Evolutionary conservation across 1,140 invertebrate species (phyloP), one percentile per base, ranked within the genome.

Genomic region (Psix sp.): DNA sequence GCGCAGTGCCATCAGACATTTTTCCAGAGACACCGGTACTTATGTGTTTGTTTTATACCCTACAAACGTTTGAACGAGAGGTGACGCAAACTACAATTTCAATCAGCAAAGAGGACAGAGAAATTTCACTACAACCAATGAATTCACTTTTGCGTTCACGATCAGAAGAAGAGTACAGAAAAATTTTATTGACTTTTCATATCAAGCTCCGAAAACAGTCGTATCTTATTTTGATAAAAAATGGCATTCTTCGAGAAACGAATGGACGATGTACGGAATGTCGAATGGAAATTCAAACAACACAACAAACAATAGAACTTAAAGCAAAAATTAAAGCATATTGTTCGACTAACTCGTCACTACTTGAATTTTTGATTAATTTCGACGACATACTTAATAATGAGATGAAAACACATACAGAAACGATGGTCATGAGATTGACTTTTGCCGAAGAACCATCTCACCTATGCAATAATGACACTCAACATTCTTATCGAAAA

Each of bases 251-350:
- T 24, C 21, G 21, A 5, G 1, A 45, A 20, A 33, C 14, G 49
- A 54, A 20, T 74, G 56, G 71, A 67, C 48, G 5, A 17, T 56
- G n/a, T 74, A 24, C 10, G 48, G 48, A 7, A 74, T 74, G 49
- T 40, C 39, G 1, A 33, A 54, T 2, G 40, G 16, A 16, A 66
- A 74, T 60, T 29, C 60, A 1, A 2, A 9, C 20, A 74, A 66
- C 15, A 4, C n/a, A 0, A 74, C 70, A 0, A 74, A 66, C 29
- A 74, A 74, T 49, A 17, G 39, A n/a, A 13, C 65, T 10, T 0
- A 74, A 67, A 49, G 51, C 63, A 6, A 49, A 18, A 21, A 59
- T 68, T 5, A 68, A 68, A 40, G 11, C 29, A 24, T 24, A 9
- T 9, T 67, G 7, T 9, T 11, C 35, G 13, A 48, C 5, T 17